Evolutionary conservation across 2,113 vertebrate species (phyloP).

Genomic region (Paedocypris sp.): DNA sequence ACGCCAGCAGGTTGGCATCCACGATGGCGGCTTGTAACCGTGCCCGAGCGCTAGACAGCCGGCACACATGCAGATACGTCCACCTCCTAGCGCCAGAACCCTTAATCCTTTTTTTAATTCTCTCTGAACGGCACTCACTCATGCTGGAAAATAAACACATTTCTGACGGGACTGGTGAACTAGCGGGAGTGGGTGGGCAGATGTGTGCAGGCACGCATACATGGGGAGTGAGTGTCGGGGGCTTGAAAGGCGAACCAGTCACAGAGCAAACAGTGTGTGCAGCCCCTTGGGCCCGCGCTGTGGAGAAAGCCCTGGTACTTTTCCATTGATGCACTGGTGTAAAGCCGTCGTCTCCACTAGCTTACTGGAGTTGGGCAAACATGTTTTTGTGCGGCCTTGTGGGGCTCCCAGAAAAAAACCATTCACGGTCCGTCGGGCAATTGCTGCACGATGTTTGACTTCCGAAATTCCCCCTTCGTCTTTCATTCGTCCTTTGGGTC

Average conservation of each 20-base stretch:
- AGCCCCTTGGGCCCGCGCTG: conserved; percentile 19
- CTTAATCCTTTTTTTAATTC: conserved; percentile 34
- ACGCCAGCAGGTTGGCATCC: conserved; percentile 5
- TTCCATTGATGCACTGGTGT: conserved; percentile 23
- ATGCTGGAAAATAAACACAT: conserved; percentile 32
- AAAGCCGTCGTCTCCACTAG: neutral
- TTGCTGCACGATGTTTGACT: conserved; percentile 8
- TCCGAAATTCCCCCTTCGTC: conserved; percentile 3
- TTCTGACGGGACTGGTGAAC: conserved; percentile 19
- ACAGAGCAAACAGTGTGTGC: conserved; percentile 55
- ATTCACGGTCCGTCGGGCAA: conserved; percentile 9
- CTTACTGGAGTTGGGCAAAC: conserved; percentile 7
- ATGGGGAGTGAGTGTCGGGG: conserved; percentile 14
- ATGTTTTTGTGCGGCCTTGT: conserved; percentile 1
- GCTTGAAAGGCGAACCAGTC: conserved; percentile 41
- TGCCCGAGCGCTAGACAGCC: conserved; percentile 11
- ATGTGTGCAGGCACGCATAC: conserved; percentile 33
- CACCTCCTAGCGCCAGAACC: conserved; percentile 14
- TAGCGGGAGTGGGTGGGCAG: conserved; percentile 9
- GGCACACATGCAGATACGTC: neutral
- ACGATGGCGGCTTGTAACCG: conserved; percentile 10
- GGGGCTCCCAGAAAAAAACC: conserved; percentile 8
- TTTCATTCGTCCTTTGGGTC: conserved; percentile 24
- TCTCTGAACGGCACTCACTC: conserved; percentile 17
- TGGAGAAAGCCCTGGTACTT: conserved; percentile 20